Base-by-base conservation (phyloP, 2,113 vertebrate genomes). In the Oncorhynchus mykiss region DNA sequence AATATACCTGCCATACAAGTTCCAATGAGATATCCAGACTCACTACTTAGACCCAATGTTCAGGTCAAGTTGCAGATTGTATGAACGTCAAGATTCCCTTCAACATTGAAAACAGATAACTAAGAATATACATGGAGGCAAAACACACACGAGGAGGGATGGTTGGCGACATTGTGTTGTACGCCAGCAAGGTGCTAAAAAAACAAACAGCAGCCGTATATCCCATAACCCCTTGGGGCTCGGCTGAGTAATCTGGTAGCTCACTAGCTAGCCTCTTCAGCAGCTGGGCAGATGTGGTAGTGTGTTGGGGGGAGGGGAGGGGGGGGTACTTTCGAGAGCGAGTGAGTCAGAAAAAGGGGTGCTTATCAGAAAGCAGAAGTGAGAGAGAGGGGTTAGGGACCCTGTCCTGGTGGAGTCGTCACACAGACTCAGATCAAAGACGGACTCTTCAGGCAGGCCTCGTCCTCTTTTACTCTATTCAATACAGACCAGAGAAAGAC, bases 351-450 rank as follows among this genome's bases (percentile, higher is more conserved):
- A 39, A 4, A 31, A 59, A 14, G n/a, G 18, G 16, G 88, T 75
- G 87, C 90, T 93, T 93, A 94, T 94, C 95, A 91, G 91, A 93
- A 54, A 27, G 51, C 39, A 75, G 57, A 2, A 2, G 71, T 18
- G 92, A 93, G 94, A 94, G 92, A 79, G 83, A 81, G 83, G 45
- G 79, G 93, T 92, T 92, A 95, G 94, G 94, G 95, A 95, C 80
- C 96, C 93, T 93, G 93, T 96, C 95, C 93, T 93, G 93, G 5
- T 24, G 91, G 94, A 95, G 93, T 94, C 93, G 93, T 93, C 95
- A 90, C 75, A 77, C 81, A 93, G 93, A 69, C 88, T 88, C 89
- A 95, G 94, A 98, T 97, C 96, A 98, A 97, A 94, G 95, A 92
- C 93, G 90, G 84, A 62, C 1, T 91, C 93, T 93, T 90, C 91